Conservation (phyloP, 1,140 invertebrate species). For the Tribolium madens region DNA sequence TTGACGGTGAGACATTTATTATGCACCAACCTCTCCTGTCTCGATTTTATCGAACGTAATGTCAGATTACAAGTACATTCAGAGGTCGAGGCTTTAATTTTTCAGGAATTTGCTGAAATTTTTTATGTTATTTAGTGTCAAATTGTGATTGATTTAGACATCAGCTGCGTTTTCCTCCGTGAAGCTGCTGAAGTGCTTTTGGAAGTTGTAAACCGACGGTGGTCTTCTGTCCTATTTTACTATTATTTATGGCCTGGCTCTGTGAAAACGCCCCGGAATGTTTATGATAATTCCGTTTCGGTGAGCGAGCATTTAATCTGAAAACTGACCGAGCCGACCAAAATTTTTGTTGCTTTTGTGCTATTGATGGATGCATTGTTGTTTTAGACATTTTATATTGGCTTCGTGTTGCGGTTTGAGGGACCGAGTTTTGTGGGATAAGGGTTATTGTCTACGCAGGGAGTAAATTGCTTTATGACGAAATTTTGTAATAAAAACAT, state of each 20-base stretch:
- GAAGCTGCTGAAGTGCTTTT: not conserved
- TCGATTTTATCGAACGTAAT: slow-evolving; percentile 8
- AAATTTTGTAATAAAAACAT: slow-evolving; percentile 38
- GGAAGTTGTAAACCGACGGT: not conserved
- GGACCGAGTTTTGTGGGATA: slow-evolving; percentile 28
- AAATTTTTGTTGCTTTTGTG: slow-evolving; percentile 18
- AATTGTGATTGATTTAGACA: not conserved
- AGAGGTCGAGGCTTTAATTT: not conserved
- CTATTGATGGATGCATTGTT: slow-evolving; percentile 30
- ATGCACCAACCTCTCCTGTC: slow-evolving; percentile 18
- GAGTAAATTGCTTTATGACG: slow-evolving; percentile 37
- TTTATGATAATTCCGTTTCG: slow-evolving; percentile 13
- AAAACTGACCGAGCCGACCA: not conserved
- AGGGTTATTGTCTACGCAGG: slow-evolving; percentile 34
- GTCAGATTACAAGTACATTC: not conserved
- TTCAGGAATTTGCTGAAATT: not conserved
- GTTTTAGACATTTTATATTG: slow-evolving; percentile 39
- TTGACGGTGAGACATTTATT: slow-evolving; percentile 25
- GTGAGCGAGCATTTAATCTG: slow-evolving; percentile 19
- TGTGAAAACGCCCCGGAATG: not conserved
- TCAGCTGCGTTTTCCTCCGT: not conserved
- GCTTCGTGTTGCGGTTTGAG: slow-evolving; percentile 30
- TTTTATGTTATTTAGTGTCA: not conserved
- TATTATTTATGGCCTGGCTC: slow-evolving; percentile 8
- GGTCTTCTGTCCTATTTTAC: not conserved